Evolutionary conservation across 2,113 vertebrate species (phyloP), one percentile per base, ranked within the genome.

Genomic region (Cacatua alba): DNA sequence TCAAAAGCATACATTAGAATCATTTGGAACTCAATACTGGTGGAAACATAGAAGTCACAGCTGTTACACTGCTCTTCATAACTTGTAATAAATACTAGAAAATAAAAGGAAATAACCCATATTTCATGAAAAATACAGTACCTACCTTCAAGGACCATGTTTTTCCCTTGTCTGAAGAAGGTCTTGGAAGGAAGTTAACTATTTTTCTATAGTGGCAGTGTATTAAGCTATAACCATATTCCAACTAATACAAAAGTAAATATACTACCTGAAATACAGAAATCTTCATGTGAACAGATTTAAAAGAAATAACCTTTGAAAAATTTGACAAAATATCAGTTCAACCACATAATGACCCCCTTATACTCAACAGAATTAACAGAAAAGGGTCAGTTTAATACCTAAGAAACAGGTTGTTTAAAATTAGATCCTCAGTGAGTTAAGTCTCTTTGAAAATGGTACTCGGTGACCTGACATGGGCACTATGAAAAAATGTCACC

Each of bases 11-110:
- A 96, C 83, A 87, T 78, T 63, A 95, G 79, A 96, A 94, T 86
- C 31, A 75, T 76, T 35, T 90, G 91, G 92, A 96, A 96, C 96
- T 85, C 93, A 97, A 77, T 91, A 97, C 96, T 97, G 95, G 82
- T 95, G 79, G 90, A 95, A 97, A 95, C 57, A 83, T 26, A 79
- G 90, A 67, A 96, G 95, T 97, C 96, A 96, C 95, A 96, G 96
- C 95, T 93, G 82, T 93, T 92, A 95, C 91, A 95, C 91, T 93
- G 95, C 95, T 97, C 95, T 95, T 94, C 74, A 43, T 53, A 85
- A 88, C 75, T 74, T 88, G 86, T 60, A 96, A 96, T 97, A 97
- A 95, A 95, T 91, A 94, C 77, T 91, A 95, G 70, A 94, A 97
- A 94, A 96, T 88, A 90, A 97, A 95, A 97, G 67, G 59, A 95